Conservation (phyloP, 2,113 vertebrate species). For the Trogon surrucura region DNA sequence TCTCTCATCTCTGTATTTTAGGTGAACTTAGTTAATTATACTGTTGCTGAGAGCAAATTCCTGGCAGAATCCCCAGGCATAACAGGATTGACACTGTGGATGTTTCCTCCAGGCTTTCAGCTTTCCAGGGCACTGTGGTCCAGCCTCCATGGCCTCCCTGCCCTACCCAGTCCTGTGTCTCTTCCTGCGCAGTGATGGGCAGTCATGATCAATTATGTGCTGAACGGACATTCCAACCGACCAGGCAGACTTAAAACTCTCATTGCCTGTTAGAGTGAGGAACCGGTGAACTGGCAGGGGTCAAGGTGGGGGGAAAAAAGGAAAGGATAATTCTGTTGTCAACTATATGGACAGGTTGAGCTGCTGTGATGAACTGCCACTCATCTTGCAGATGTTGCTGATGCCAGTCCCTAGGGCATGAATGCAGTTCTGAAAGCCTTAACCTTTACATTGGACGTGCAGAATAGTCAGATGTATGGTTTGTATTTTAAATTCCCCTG, state of each 20-base stretch:
- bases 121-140: background rate
- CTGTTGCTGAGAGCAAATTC: background rate
- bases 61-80: background rate
- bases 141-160: background rate
- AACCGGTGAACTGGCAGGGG: background rate
- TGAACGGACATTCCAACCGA: background rate
- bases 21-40: background rate
- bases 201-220: background rate
- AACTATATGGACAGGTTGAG: background rate
- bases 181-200: background rate
- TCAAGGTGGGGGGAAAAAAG: rapidly evolving
- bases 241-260: background rate
- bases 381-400: background rate
- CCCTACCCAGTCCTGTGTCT: background rate
- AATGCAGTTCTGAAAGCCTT: background rate
- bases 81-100: background rate
- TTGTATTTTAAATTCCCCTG: background rate
- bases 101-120: background rate
- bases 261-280: background rate
- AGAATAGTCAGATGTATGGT: background rate
- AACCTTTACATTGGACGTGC: background rate
- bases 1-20: background rate
- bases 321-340: background rate
- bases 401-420: background rate
- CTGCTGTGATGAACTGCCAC: background rate